A percentile compares a stretch with the other conserved stretches of the same genome.
Conservation (phyloP, 2,888 invertebrate genomes). For the Linnaemya tessellans region DNA sequence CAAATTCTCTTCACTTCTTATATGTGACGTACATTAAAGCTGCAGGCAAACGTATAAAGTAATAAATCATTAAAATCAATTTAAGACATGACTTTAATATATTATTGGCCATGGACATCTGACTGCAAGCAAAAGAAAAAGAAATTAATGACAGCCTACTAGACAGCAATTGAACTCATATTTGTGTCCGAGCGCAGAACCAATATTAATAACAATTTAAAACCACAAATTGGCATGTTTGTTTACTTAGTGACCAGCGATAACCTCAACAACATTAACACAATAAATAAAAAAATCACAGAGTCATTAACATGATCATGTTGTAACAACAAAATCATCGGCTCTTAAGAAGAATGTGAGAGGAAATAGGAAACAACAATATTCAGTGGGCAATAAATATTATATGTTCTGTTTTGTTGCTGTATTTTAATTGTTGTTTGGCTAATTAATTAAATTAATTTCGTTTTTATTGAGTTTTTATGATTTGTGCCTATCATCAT, state of each 20-base stretch:
- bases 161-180: not conserved
- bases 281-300: not conserved
- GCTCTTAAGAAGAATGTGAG: not conserved
- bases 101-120: not conserved
- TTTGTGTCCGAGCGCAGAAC: not conserved
- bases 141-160: not conserved
- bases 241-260: not conserved
- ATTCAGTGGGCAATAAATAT: not conserved
- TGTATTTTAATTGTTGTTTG: not conserved
- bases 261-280: not conserved
- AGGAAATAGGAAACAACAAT: not conserved
- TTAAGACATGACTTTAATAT: not conserved
- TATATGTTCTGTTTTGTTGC: not conserved
- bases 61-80: not conserved
- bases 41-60: not conserved
- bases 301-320: not conserved
- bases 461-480: not conserved
- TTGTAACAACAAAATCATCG: not conserved
- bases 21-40: not conserved
- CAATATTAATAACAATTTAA: constrained; percentile 17
- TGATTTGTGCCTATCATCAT: not conserved
- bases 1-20: no score
- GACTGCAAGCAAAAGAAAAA: not conserved
- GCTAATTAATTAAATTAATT: constrained; percentile 12
- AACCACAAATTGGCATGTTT: constrained; percentile 14